phyloP scores from a whole-genome alignment of 2,797 vertebrate species.

The Mionectes olivaceus region DNA sequence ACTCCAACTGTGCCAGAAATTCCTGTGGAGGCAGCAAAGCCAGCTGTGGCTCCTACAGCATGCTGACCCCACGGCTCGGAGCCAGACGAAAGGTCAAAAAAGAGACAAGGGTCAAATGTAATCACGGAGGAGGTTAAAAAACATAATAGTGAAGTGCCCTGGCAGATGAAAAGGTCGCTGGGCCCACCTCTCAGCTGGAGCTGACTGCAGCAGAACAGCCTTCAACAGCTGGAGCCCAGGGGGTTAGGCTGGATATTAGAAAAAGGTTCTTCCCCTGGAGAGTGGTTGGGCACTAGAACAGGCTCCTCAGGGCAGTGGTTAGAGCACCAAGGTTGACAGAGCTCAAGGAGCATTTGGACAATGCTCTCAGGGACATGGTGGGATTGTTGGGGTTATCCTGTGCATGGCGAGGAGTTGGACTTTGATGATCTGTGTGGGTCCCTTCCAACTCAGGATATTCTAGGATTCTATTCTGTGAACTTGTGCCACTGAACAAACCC shows the following conservation, averaged over 20 bases:
- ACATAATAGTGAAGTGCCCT: not conserved
- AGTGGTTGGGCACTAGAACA: not conserved
- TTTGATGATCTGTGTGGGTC: rapidly evolving
- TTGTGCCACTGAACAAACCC: not conserved
- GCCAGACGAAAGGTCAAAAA: not conserved
- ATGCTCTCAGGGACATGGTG: rapidly evolving
- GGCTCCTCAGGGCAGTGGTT: not conserved
- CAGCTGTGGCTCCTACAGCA: not conserved
- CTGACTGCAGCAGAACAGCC: not conserved
- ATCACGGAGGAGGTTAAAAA: not conserved
- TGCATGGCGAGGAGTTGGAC: not conserved
- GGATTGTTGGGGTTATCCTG: not conserved
- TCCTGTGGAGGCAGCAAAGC: not conserved
- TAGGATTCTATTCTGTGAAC: rapidly evolving
- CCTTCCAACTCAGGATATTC: not conserved
- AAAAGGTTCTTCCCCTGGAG: not conserved
- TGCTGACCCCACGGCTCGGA: not conserved
- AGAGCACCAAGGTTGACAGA: rapidly evolving
- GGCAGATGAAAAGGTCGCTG: not conserved
- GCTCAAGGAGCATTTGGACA: not conserved
- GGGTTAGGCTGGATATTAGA: too few species aligned
- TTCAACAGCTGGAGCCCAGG: not conserved
- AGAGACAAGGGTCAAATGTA: not conserved
- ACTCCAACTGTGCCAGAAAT: not conserved
- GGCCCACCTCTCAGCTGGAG: not conserved